Base-by-base conservation (phyloP, 2,113 vertebrate species). In the Dipodomys stephensi region DNA sequence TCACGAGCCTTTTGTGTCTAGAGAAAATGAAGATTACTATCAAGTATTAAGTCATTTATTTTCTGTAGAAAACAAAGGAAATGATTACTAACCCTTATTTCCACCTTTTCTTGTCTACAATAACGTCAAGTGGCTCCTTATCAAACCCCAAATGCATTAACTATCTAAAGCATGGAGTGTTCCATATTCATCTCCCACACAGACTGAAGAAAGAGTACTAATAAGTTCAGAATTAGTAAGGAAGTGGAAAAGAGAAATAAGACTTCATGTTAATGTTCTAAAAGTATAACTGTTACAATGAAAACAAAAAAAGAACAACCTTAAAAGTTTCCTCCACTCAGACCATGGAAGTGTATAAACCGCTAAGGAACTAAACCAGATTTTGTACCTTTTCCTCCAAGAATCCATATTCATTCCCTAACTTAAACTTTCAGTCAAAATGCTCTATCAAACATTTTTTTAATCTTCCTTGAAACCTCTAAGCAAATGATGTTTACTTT, bases 11-110 rank as follows among this genome's bases (percentile, higher is more conserved):
- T 88, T 80, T 80, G 25, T 7, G 28, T 28, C 92, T 91, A 62
- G 85, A 93, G 67, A 97, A 94, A 93, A 93, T 30, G n/a, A 96
- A 97, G 90, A 96, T 49, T 87, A 60, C 72, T 91, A 94, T 77
- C 86, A 95, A 96, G 79, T 88, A 46, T 46, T 87, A 95, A 96
- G 83, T 67, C 49, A 88, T 79, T 2, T 90, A 77, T 74, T 4
- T 94, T 12, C 87, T 90, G 67, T 78, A 72, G 27, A 83, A 74
- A 79, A 64, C 62, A 93, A 95, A 94, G 92, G 88, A 81, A 20
- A 44, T 90, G 91, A 53, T 85, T 92, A 92, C 0, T 96, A 76
- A 95, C 80, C 83, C 93, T 87, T 32, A 93, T 9, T 74, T n/a
- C 35, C 5, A 7, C 46, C 93, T 94, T 92, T 96, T 74, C 73